Evolutionary conservation across 2,113 vertebrate species (phyloP), one percentile per base, ranked within the genome.

Genomic region (Glareola pratincola): DNA sequence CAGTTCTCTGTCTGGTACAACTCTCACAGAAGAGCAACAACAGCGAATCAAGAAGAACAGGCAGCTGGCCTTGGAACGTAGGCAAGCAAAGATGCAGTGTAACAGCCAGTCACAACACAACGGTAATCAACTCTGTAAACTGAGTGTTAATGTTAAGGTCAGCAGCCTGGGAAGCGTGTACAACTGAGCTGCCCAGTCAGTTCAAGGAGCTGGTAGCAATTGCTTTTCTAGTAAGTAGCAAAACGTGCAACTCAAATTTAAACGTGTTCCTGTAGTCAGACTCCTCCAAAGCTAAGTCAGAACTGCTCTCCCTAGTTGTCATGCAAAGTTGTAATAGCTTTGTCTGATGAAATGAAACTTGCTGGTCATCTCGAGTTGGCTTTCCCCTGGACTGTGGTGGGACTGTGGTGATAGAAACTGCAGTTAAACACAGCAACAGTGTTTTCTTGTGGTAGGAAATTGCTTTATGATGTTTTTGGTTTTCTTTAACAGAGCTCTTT

Each of bases 21-120:
- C 90, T 4, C 98, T 99, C 29, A 99, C 98, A 0, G 99, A 99
- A 90, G 99, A 99, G 95, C 98, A 99, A 67, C 98, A 95, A 5
- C 68, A 86, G 74, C 98, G 98, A 69, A 99, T 99, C 39, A 97
- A 98, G 96, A 98, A 95, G 91, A 99, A 99, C 98, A 98, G 98
- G 87, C 98, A 96, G 95, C 97, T 98, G 22, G 99, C 99, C 7
- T 97, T 99, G 97, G 98, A 99, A 95, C 99, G 98, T 36, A 97
- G 99, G 75, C 98, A 98, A 45, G 98, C 98, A 1, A 98, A 98
- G 83, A 96, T 97, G 79, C 98, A 98, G 94, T 94, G 71, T 39
- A 97, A 50, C 83, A 98, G 98, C 98, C 97, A 97, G 75, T 74
- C 77, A 1, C 96, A 86, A 9, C 92, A 71, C 45, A 75, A 94